Conservation (phyloP, 2,113 vertebrate genomes). For the Seriola dumerili region DNA sequence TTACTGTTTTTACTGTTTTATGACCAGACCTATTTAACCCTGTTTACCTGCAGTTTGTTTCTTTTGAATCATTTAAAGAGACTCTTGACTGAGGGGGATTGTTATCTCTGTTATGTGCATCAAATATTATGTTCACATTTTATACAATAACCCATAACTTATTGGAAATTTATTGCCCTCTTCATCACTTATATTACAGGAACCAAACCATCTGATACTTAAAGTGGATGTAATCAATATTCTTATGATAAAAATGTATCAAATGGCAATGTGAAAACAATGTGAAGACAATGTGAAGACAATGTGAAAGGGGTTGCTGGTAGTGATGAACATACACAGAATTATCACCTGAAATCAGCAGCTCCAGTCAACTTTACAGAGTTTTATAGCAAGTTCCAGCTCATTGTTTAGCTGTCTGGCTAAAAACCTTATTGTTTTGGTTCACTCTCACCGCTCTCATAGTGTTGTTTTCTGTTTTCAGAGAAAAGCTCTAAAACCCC, state of each 20-base stretch:
- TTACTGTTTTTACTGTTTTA: background rate
- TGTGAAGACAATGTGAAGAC: no score
- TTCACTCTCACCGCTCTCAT: no score
- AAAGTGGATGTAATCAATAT: background rate
- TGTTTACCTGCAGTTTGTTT: background rate
- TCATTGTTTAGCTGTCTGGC: background rate
- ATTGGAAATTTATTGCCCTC: background rate
- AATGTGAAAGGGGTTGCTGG: background rate
- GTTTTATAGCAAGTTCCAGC: background rate
- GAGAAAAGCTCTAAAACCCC: no score
- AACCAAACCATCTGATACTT: conserved; percentile 8
- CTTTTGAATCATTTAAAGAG: background rate
- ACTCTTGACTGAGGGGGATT: background rate
- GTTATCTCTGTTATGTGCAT: background rate
- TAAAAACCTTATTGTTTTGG: no score
- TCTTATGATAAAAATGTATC: background rate
- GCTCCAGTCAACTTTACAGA: background rate
- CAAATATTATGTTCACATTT: background rate
- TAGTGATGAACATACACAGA: background rate
- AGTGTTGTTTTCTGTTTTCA: no score
- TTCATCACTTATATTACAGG: background rate
- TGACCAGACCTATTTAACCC: background rate
- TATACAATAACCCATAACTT: background rate
- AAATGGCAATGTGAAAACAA: background rate
- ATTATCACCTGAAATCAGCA: background rate